phyloP scores from a whole-genome alignment of 2,888 invertebrate genomes.

The Gortyna flavago region DNA sequence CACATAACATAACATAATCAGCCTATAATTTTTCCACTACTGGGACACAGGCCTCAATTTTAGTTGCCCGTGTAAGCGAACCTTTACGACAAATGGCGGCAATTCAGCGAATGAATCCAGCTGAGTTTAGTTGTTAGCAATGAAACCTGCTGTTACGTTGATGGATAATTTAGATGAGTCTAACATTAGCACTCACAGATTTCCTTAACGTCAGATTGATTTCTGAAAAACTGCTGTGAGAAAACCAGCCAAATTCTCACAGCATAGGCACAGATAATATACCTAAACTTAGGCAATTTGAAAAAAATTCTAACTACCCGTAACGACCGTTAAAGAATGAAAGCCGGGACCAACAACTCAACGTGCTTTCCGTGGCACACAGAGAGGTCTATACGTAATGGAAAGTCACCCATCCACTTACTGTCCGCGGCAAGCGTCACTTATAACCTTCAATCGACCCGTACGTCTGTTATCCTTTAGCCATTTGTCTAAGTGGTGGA shows the following conservation, averaged over 20 bases:
- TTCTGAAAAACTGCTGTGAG: not conserved
- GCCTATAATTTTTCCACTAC: no score
- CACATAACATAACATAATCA: no score
- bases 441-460: no score
- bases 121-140: conserved; percentile 39
- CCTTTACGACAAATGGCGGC: conserved; percentile 7
- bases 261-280: no score
- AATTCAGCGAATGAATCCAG: conserved; percentile 26
- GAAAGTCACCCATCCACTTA: not conserved
- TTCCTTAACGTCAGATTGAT: not conserved
- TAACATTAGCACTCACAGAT: conserved; percentile 5
- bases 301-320: not conserved
- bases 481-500: not conserved
- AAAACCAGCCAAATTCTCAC: not conserved
- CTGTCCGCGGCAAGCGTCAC: not conserved
- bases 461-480: no score
- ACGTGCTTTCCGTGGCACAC: not conserved
- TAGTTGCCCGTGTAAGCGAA: conserved; percentile 11
- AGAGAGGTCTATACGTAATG: not conserved
- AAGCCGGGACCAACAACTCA: not conserved
- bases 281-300: no score
- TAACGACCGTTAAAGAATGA: not conserved
- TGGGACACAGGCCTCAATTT: no score
- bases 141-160: conserved; percentile 27
- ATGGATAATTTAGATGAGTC: conserved; percentile 38